phyloP scores from a whole-genome alignment of 2,797 vertebrate species.

The Hemitrygon akajei region DNA sequence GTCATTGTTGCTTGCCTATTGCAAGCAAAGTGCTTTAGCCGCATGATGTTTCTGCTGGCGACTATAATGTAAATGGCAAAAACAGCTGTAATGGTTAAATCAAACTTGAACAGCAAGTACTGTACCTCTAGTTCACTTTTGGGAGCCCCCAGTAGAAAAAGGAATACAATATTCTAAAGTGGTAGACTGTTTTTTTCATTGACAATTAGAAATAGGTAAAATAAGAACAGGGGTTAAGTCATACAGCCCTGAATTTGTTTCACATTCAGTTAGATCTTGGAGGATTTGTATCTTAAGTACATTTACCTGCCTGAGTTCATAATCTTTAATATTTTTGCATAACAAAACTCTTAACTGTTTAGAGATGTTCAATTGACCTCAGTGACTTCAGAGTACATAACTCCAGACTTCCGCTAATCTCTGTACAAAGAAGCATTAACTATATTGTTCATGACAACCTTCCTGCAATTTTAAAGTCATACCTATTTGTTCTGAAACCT shows the following conservation, averaged over 20 bases:
- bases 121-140: neutral
- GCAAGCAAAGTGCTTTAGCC: neutral
- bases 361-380: neutral
- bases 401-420: neutral
- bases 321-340: neutral
- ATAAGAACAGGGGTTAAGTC: neutral
- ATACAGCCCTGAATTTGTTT: no score
- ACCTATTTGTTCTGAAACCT: neutral
- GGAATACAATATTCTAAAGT: neutral
- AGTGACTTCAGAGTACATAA: neutral
- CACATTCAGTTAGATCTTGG: neutral
- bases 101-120: neutral
- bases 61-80: neutral
- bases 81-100: neutral
- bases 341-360: neutral
- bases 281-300: neutral
- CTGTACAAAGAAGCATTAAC: no score
- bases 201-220: neutral
- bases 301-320: neutral
- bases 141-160: neutral
- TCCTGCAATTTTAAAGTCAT: neutral
- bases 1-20: neutral
- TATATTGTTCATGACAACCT: neutral
- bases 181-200: neutral
- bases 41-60: neutral